Conservation (phyloP, 2,888 invertebrate genomes). For the Ctenicera cuprea region DNA sequence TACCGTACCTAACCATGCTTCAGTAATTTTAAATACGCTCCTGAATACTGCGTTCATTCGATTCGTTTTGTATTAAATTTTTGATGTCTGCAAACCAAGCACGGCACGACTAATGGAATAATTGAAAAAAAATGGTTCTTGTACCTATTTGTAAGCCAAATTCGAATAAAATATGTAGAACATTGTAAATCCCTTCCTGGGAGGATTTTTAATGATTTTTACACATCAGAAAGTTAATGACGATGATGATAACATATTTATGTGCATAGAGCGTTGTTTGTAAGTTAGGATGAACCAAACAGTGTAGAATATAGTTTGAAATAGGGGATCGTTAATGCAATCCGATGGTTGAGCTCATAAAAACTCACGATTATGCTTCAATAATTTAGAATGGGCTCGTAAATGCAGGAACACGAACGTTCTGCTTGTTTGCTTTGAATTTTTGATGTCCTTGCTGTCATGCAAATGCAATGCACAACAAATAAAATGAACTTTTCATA, state of each 20-base stretch:
- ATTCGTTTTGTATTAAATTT: conserved; percentile 43
- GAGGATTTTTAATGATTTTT: too few relatives aligned
- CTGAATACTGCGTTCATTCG: conserved; percentile 45
- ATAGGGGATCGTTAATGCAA: conserved; percentile 22
- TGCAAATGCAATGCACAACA: conserved; percentile 8
- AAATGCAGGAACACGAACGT: conserved; percentile 28
- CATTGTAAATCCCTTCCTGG: too few relatives aligned
- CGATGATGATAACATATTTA: too few relatives aligned
- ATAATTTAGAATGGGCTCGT: conserved; percentile 32
- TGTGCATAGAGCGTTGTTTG: too few relatives aligned
- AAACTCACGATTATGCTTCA: conserved; percentile 32
- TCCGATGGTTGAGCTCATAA: conserved; percentile 12
- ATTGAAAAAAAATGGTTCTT: too few relatives aligned
- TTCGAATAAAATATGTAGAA: too few relatives aligned
- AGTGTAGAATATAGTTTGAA: not conserved
- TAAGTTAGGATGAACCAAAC: not conserved
- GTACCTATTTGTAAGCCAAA: too few relatives aligned
- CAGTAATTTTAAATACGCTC: conserved; percentile 48
- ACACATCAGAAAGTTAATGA: too few relatives aligned
- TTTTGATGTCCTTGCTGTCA: conserved; percentile 28
- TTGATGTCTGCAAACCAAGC: conserved; percentile 44
- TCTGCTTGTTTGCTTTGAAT: conserved; percentile 22
- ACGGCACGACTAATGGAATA: conserved; percentile 21
- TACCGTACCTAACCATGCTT: conserved; percentile 40
- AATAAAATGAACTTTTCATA: not conserved